phyloP scores from a whole-genome alignment of 2,113 vertebrate genomes.

The Morphnarchus princeps region DNA sequence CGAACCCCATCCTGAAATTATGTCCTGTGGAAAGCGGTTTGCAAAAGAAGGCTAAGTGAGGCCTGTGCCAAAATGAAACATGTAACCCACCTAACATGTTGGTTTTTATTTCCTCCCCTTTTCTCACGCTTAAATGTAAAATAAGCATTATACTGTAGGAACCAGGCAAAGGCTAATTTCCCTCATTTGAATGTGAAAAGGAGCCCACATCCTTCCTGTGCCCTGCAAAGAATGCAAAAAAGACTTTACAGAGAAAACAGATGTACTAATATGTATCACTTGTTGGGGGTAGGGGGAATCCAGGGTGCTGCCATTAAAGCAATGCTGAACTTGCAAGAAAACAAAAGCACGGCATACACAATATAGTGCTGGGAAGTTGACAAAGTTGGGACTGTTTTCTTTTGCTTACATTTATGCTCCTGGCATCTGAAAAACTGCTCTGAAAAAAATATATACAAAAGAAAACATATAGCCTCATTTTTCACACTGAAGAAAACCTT shows the following conservation, averaged over 20 bases:
- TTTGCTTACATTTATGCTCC: background rate
- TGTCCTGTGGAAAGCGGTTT: background rate
- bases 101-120: conserved; percentile 23
- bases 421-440: background rate
- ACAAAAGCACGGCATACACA: background rate
- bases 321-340: conserved; percentile 22
- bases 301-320: conserved; percentile 6
- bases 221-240: conserved; percentile 69
- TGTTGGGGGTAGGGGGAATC: conserved; percentile 43
- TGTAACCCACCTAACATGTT: background rate
- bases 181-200: conserved; percentile 75
- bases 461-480: background rate
- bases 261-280: conserved; percentile 60
- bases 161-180: conserved; percentile 53
- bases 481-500: background rate
- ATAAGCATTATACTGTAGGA: conserved; percentile 49
- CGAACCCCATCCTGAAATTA: background rate
- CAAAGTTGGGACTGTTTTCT: background rate
- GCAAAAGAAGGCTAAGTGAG: background rate
- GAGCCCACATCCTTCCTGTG: conserved; percentile 79
- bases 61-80: background rate
- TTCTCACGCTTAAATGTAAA: conserved; percentile 60
- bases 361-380: background rate
- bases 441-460: background rate
- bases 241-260: conserved; percentile 69